Evolutionary conservation across 2,113 vertebrate species (phyloP).

Genomic region (Rhynchopsitta pachyrhyncha): DNA sequence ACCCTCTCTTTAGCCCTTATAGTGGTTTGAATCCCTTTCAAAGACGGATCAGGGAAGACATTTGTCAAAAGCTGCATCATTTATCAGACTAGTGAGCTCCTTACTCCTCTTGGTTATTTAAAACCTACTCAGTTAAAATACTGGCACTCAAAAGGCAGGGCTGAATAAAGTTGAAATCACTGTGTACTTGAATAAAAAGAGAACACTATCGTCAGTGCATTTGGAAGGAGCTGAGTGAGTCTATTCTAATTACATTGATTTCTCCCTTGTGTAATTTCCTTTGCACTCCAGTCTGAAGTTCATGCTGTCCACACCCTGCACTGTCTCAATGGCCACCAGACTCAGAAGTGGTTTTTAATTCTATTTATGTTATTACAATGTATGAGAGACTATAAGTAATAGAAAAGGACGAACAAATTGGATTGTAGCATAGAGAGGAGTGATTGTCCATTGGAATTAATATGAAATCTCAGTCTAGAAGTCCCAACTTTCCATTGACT

Average conservation of each 20-base stretch:
- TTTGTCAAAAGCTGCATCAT: neutral
- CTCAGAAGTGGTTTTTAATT: neutral
- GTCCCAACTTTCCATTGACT: neutral
- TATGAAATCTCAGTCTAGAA: neutral
- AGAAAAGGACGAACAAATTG: neutral
- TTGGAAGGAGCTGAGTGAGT: slow-evolving; percentile 36
- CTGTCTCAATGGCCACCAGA: neutral
- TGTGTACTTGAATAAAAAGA: neutral
- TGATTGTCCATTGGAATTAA: neutral
- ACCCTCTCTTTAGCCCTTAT: neutral
- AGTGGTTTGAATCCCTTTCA: neutral
- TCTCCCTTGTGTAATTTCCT: slow-evolving; percentile 9
- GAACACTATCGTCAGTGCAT: neutral
- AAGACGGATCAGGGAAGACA: neutral
- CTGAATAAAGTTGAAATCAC: slow-evolving; percentile 34
- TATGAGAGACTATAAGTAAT: neutral
- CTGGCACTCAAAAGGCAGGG: neutral
- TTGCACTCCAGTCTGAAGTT: neutral
- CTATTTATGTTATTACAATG: neutral
- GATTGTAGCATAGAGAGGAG: neutral
- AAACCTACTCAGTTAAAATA: slow-evolving; percentile 1
- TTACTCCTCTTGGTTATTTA: neutral
- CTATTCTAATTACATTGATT: neutral
- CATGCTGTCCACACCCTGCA: neutral
- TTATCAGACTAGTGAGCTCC: neutral